phyloP scores from a whole-genome alignment of 1,140 invertebrate genomes.

The Apis laboriosa region DNA sequence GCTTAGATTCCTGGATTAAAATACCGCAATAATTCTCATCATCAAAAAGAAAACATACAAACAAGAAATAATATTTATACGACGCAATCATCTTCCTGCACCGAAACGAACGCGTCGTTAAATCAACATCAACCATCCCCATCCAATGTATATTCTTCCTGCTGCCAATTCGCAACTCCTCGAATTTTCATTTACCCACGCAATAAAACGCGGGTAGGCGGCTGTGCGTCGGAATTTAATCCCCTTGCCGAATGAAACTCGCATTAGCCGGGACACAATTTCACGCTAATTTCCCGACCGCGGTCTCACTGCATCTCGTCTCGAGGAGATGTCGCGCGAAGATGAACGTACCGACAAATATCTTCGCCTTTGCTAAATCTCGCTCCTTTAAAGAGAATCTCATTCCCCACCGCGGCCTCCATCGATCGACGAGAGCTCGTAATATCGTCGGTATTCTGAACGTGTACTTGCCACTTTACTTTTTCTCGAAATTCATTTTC shows the following conservation, averaged over 20 bases:
- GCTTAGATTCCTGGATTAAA: too few species aligned
- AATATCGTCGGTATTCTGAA: neutral
- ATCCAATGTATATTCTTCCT: neutral
- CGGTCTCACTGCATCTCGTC: conserved; percentile 1
- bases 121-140: conserved; percentile 4
- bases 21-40: too few species aligned
- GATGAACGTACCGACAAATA: conserved; percentile 28
- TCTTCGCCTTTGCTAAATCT: conserved; percentile 31
- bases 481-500: too few species aligned
- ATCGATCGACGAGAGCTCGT: neutral
- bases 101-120: neutral
- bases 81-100: too few species aligned
- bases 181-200: conserved; percentile 36
- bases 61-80: neutral
- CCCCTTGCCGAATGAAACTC: conserved; percentile 48
- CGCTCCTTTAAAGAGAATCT: neutral
- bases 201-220: conserved; percentile 35
- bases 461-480: neutral
- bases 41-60: too few species aligned
- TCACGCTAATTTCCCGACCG: conserved; percentile 46
- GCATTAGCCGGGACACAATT: conserved; percentile 39
- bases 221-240: conserved; percentile 40
- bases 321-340: conserved; percentile 17
- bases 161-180: conserved; percentile 32
- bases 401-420: neutral